phyloP scores from a whole-genome alignment of 2,797 vertebrate genomes.

The Myripristis jacobus region DNA sequence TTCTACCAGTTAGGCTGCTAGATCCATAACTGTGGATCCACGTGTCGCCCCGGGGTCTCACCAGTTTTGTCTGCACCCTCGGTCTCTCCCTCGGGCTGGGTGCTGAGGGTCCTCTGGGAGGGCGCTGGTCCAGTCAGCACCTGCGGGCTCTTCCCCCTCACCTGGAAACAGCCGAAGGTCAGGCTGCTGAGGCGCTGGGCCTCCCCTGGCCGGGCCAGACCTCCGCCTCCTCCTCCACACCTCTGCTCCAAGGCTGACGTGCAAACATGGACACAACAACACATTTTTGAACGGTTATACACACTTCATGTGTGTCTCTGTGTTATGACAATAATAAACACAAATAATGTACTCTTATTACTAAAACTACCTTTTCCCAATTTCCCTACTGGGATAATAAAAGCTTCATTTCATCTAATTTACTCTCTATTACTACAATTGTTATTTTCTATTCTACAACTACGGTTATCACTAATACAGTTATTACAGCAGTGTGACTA shows the following conservation, averaged over 20 bases:
- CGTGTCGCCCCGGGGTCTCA: conserved; percentile 23
- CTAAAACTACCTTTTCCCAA: no score
- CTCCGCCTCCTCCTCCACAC: conserved; percentile 23
- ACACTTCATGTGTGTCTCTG: neutral
- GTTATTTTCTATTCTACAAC: no score
- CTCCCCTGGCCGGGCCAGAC: conserved; percentile 79
- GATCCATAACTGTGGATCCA: neutral
- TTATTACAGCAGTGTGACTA: no score
- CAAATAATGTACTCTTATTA: no score
- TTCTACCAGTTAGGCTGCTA: no score
- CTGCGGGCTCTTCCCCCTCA: conserved; percentile 91
- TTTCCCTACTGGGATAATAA: no score
- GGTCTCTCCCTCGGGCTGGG: conserved; percentile 52
- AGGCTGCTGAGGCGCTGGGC: conserved; percentile 93
- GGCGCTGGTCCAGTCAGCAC: conserved; percentile 85
- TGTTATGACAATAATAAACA: neutral
- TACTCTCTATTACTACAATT: no score
- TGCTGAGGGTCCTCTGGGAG: conserved; percentile 78
- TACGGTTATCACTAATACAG: no score
- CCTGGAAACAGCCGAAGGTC: conserved; percentile 95
- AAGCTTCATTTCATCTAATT: no score
- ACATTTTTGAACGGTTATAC: no score
- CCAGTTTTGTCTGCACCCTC: conserved; percentile 53
- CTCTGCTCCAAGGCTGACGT: conserved; percentile 77
- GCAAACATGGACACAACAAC: conserved; percentile 21